These are phyloP conservation scores for Podarcis muralis DNA, from an alignment of 2,113 vertebrate genomes.

Conservation along the genomic window DNA sequence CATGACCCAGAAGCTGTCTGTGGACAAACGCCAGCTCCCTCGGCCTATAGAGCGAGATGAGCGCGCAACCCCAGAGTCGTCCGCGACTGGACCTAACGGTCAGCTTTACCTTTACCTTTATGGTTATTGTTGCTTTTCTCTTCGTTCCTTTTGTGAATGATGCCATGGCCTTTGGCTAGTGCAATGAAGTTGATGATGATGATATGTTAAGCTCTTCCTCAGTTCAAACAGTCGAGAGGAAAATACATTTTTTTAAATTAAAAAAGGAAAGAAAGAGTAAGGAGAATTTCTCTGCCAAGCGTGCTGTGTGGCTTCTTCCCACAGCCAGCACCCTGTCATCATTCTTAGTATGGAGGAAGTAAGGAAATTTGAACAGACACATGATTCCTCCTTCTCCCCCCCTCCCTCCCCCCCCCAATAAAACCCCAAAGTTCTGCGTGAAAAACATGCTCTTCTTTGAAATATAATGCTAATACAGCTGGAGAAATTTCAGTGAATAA, in stretches of 20 bases:
- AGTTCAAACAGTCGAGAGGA: too few species aligned
- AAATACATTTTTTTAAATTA: not conserved
- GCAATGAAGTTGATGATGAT: too few species aligned
- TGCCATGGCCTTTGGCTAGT: too few species aligned
- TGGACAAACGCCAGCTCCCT: too few species aligned
- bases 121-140: too few species aligned
- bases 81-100: too few species aligned
- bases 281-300: not conserved
- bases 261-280: not conserved
- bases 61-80: too few species aligned
- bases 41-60: too few species aligned
- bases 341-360: not conserved
- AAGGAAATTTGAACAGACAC: not conserved
- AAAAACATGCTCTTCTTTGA: not conserved
- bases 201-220: not conserved
- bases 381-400: not conserved
- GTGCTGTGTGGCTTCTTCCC: not conserved
- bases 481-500: not conserved
- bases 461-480: not conserved
- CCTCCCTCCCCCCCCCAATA: not conserved
- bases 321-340: not conserved
- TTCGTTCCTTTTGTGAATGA: too few species aligned
- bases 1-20: too few species aligned
- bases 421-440: not conserved
- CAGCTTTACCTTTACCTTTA: too few species aligned